Base-by-base conservation (phyloP, 2,797 vertebrate genomes). In the Cynopterus sphinx region DNA sequence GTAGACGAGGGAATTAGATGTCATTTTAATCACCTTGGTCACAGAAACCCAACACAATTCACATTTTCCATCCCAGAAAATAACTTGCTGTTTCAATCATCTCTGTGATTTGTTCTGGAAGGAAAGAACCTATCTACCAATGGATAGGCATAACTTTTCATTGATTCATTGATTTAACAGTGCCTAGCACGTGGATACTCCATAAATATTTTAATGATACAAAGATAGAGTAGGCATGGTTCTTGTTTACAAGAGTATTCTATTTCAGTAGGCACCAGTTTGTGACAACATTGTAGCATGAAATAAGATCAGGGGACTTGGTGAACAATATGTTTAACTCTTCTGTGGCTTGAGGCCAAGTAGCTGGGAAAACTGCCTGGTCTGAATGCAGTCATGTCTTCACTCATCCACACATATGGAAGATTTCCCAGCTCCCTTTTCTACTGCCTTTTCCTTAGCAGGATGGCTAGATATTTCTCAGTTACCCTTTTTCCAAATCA, bases 61-160 rank as follows among this genome's bases (percentile, higher is more conserved):
- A 67, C 9, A 93, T 49, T 82, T 82, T 85, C 61, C 31, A 65
- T 68, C 51, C 24, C 49, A 73, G 61, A 77, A 93, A 93, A 92
- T 92, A 63, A 93, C 57, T 91, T 95, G 9, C 55, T 75, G 21
- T 75, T 91, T 67, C 59, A 51, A 49, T 55, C 67, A 55, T 75
- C 41, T 77, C 46, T 87, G 68, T 78, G 73, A 95, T 96, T 95
- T 86, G 21, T 87, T 94, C 55, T 91, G 79, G 55, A 91, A 94
- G 75, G 43, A 90, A 79, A 93, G 39, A 41, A 15, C 21, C 26
- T 57, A 33, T 43, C 41, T 74, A 46, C 26, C 67, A 74, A 57
- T 22, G 82, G 33, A 81, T 28, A 87, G 65, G 46, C 24, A 28
- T 90, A 36, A 28, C 53, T 93, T 94, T 78, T 82, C 78, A 94